These are phyloP conservation scores for Smutsia temminckii DNA, from an alignment of 2,797 vertebrate species.

Conservation along the genomic window DNA sequence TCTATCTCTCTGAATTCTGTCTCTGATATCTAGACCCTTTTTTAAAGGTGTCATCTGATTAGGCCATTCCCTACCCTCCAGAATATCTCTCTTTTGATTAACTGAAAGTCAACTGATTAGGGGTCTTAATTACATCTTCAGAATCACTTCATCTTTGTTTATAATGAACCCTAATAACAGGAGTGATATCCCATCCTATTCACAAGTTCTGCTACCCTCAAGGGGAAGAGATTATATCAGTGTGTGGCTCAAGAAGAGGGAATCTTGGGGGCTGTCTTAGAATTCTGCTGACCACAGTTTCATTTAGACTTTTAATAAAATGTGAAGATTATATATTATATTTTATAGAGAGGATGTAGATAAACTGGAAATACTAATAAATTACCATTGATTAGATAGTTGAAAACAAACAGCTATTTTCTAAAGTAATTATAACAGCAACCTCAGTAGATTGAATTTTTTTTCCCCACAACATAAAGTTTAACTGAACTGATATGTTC, in stretches of 20 bases:
- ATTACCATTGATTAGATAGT: slow-evolving; percentile 36
- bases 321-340: slow-evolving; percentile 9
- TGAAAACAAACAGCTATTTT: slow-evolving; percentile 62
- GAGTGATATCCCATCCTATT: background rate
- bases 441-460: slow-evolving; percentile 57
- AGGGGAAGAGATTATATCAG: background rate
- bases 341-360: background rate
- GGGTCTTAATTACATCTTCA: background rate
- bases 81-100: background rate
- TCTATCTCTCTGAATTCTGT: background rate
- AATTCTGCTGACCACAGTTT: slow-evolving; percentile 7
- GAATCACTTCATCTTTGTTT: background rate
- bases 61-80: background rate
- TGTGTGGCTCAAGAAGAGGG: background rate
- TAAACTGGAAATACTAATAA: slow-evolving; percentile 38
- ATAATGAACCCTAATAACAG: background rate
- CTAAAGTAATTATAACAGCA: slow-evolving; percentile 65
- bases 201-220: background rate
- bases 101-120: background rate
- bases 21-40: background rate
- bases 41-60: background rate
- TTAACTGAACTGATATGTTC: slow-evolving; percentile 68
- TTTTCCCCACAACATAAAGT: slow-evolving; percentile 67
- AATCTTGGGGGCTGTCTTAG: background rate
- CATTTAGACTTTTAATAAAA: background rate